Percentiles rank a stretch among this genome's conserved stretches.
Evolutionary conservation across 2,888 invertebrate genomes (phyloP).

Genomic region (Seira sanloemensis): DNA sequence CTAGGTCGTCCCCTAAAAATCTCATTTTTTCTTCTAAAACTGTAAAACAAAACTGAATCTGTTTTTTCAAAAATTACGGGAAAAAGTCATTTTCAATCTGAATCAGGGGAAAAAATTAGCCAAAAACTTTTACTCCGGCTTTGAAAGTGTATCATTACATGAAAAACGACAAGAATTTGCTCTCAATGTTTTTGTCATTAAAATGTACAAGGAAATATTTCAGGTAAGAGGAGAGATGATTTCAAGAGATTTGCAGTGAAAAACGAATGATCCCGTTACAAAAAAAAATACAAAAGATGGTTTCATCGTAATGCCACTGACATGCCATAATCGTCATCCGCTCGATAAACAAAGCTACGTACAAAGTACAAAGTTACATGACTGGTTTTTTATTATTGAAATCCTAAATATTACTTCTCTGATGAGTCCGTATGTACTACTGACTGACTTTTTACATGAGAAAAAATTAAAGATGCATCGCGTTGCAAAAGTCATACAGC

Average conservation of each 20-base stretch:
- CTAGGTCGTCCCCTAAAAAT: constrained; percentile 58
- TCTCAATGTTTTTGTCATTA: background rate
- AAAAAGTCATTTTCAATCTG: constrained; percentile 24
- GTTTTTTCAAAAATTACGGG: constrained; percentile 20
- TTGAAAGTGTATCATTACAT: constrained; percentile 16
- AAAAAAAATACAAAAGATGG: background rate
- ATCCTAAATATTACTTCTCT: background rate
- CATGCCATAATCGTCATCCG: constrained; percentile 16
- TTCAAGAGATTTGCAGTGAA: background rate
- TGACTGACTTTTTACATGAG: constrained; percentile 56
- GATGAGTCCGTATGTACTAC: constrained; percentile 42
- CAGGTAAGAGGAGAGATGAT: constrained; percentile 8
- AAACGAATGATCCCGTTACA: constrained; percentile 41
- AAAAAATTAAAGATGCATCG: background rate
- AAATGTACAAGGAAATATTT: constrained; percentile 10
- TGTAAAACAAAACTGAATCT: constrained; percentile 33
- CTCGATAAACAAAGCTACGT: constrained; percentile 5
- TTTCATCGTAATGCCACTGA: background rate
- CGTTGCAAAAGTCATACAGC: no score
- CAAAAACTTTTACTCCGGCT: background rate
- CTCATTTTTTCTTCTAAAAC: constrained; percentile 45
- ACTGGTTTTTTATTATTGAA: constrained; percentile 54
- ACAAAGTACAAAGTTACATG: constrained; percentile 43
- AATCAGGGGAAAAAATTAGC: constrained; percentile 22
- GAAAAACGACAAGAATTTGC: constrained; percentile 8